phyloP scores from a whole-genome alignment of 2,797 vertebrate species.

The Diplodus puntazzo region DNA sequence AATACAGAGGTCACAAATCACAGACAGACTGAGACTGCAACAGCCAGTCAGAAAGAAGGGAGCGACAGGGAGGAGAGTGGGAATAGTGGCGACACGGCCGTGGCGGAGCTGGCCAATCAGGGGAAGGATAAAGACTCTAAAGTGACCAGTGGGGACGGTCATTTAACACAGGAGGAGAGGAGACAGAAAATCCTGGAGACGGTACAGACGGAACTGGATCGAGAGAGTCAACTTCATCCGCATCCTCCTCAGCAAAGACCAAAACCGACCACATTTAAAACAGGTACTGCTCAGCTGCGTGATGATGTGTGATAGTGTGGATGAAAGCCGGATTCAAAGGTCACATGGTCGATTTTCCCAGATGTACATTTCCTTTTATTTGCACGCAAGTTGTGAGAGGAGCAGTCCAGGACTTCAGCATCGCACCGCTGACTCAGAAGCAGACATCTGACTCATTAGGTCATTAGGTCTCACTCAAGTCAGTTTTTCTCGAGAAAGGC shows the following conservation, averaged over 20 bases:
- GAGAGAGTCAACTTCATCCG: slow-evolving; percentile 55
- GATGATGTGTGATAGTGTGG: not conserved
- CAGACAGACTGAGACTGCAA: slow-evolving; percentile 58
- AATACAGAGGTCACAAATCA: slow-evolving; percentile 40
- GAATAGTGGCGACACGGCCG: slow-evolving; percentile 46
- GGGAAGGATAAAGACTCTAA: slow-evolving; percentile 64
- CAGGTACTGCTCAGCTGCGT: slow-evolving; percentile 65
- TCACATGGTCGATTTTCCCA: not conserved
- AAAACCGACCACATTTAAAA: slow-evolving; percentile 66
- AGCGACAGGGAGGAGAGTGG: slow-evolving; percentile 60
- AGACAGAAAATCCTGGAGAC: slow-evolving; percentile 68
- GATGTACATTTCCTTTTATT: not conserved
- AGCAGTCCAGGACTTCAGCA: too few species aligned
- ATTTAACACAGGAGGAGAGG: slow-evolving; percentile 67
- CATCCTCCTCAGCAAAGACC: slow-evolving; percentile 72
- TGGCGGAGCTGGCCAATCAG: slow-evolving; percentile 54
- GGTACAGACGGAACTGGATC: slow-evolving; percentile 67
- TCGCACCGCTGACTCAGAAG: too few species aligned
- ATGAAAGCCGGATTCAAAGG: not conserved
- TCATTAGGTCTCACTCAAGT: too few species aligned
- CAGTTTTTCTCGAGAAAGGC: too few species aligned
- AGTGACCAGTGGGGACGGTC: slow-evolving; percentile 35
- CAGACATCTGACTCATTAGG: too few species aligned
- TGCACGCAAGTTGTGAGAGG: not conserved
- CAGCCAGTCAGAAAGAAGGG: slow-evolving; percentile 41